Percentiles rank a stretch among this genome's conserved stretches.
Evolutionary conservation across 1,140 invertebrate genomes (phyloP).

Genomic region (Orussus abietinus): DNA sequence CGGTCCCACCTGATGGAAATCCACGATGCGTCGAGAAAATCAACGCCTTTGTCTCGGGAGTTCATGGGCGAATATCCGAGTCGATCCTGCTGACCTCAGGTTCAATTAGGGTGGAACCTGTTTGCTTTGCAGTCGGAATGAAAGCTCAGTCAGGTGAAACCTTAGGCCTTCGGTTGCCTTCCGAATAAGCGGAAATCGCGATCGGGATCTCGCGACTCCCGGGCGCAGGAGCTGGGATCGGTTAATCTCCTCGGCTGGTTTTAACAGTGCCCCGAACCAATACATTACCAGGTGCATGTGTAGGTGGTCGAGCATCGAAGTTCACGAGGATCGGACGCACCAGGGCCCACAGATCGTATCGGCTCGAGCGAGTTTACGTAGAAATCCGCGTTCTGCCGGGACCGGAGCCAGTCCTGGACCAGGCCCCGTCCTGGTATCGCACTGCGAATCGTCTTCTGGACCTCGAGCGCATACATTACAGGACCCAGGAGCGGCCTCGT

Average conservation of each 20-base stretch:
- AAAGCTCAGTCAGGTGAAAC: no score
- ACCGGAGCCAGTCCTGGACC: slow-evolving; percentile 7
- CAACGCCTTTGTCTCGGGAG: no score
- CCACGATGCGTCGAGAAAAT: no score
- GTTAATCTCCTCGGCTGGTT: background rate
- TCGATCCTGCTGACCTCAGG: no score
- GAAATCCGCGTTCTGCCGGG: slow-evolving; percentile 38
- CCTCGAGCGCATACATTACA: slow-evolving; percentile 47
- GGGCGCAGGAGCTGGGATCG: no score
- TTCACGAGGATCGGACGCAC: slow-evolving; percentile 37
- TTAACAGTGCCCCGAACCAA: background rate
- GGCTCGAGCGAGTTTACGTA: slow-evolving; percentile 47
- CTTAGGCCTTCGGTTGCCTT: no score
- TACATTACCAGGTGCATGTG: slow-evolving; percentile 1
- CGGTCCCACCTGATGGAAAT: no score
- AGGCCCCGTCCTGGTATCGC: slow-evolving; percentile 47
- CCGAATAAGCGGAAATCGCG: no score
- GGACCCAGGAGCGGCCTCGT: slow-evolving; percentile 7
- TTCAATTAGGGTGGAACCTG: slow-evolving; percentile 16
- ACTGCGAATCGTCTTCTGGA: slow-evolving; percentile 48
- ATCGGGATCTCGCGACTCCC: slow-evolving; percentile 13
- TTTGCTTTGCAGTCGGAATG: slow-evolving; percentile 5
- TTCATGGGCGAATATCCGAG: no score
- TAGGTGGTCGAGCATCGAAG: slow-evolving; percentile 26
- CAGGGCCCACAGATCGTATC: slow-evolving; percentile 38